phyloP scores from a whole-genome alignment of 2,797 vertebrate genomes.

The Sebastes iracundus region DNA sequence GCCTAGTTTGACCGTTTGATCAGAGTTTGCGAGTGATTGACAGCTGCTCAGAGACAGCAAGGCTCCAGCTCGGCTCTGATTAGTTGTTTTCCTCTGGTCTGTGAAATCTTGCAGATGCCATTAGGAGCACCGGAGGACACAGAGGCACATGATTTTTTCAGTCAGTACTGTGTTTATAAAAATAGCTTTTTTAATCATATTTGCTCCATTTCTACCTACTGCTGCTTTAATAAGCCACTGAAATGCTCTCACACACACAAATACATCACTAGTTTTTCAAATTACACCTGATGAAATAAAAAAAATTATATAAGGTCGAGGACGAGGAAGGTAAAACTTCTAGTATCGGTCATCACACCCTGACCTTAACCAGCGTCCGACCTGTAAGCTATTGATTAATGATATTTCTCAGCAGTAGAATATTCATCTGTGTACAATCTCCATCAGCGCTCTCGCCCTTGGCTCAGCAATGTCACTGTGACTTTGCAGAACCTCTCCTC shows the following conservation, averaged over 20 bases:
- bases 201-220: too few species aligned
- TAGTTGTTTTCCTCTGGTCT: too few species aligned
- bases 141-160: too few species aligned
- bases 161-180: too few species aligned
- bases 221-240: neutral
- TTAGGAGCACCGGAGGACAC: too few species aligned
- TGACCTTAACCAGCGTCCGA: constrained; percentile 51
- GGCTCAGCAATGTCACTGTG: constrained; percentile 56
- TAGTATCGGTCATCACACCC: constrained; percentile 43
- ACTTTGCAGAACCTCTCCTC: constrained; percentile 63
- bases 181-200: too few species aligned
- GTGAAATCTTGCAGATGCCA: too few species aligned
- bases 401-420: constrained; percentile 44
- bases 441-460: constrained; percentile 36
- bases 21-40: too few species aligned
- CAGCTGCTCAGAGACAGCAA: too few species aligned
- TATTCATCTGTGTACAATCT: constrained; percentile 67
- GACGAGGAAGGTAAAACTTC: neutral
- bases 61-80: too few species aligned
- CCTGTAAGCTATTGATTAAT: constrained; percentile 62
- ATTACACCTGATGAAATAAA: neutral
- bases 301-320: neutral
- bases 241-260: neutral
- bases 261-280: neutral
- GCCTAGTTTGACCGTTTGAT: too few species aligned